These are phyloP conservation scores for Shargacucullia verbasci DNA, from an alignment of 2,888 invertebrate genomes.

Conservation along the genomic window DNA sequence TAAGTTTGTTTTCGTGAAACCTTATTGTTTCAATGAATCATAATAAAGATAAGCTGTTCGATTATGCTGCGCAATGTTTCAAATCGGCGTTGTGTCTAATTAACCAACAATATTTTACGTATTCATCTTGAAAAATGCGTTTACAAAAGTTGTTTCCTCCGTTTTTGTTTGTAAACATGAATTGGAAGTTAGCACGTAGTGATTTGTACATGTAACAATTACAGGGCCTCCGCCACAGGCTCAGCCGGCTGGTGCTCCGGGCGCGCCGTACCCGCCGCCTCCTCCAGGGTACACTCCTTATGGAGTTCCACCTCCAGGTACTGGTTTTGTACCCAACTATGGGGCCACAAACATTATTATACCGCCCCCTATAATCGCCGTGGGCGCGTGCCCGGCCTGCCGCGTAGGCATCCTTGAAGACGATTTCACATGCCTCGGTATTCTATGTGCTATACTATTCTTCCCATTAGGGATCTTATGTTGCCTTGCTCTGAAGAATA, in stretches of 20 bases:
- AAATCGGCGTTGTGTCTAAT: conserved; percentile 18
- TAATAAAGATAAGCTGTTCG: conserved; percentile 68
- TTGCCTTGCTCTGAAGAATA: conserved; percentile 94
- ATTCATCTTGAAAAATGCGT: background rate
- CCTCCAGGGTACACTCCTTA: conserved; percentile 89
- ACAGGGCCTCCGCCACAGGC: conserved; percentile 46
- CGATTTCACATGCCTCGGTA: conserved; percentile 95
- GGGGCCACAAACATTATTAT: conserved; percentile 91
- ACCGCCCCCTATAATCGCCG: conserved; percentile 93
- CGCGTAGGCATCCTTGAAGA: conserved; percentile 96
- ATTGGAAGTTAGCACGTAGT: conserved; percentile 6
- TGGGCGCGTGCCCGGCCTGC: conserved; percentile 97
- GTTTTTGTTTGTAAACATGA: conserved; percentile 12
- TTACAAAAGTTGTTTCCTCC: background rate
- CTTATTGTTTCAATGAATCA: conserved; percentile 69
- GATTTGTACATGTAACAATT: conserved; percentile 31
- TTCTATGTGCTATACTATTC: conserved; percentile 95
- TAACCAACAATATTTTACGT: background rate
- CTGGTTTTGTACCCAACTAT: conserved; percentile 89
- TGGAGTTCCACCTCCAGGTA: conserved; percentile 71
- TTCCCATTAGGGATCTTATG: conserved; percentile 96
- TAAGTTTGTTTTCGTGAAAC: conserved; percentile 59
- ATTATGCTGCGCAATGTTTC: conserved; percentile 60
- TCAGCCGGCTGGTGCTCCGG: conserved; percentile 55
- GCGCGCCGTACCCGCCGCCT: conserved; percentile 80